Conservation (phyloP, 1,140 invertebrate genomes). For the Drosophila leontia region DNA sequence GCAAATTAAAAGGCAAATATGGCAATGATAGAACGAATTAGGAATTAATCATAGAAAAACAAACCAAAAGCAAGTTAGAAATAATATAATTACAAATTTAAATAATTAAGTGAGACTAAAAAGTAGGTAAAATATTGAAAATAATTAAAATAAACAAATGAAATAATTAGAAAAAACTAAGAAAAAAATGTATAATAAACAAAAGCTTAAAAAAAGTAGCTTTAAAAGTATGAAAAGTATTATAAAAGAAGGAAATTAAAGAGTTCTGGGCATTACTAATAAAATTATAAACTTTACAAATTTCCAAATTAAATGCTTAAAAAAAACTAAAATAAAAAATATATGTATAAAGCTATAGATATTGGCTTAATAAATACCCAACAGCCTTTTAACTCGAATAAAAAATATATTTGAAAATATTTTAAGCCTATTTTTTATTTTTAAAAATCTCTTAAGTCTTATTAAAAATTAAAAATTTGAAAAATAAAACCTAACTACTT, state of each 20-base stretch:
- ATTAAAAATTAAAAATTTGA: neutral
- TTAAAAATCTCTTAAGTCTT: neutral
- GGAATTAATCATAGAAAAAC: neutral
- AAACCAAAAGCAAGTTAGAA: neutral
- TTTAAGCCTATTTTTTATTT: neutral
- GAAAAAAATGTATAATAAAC: neutral
- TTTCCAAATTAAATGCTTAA: neutral
- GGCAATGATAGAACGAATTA: neutral
- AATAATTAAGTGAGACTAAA: neutral
- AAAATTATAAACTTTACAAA: neutral
- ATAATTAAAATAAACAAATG: neutral
- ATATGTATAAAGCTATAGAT: neutral
- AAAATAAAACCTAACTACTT: neutral
- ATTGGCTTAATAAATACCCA: neutral
- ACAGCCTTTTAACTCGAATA: neutral
- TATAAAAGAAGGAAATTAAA: neutral
- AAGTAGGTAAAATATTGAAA: neutral
- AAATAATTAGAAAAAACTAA: neutral
- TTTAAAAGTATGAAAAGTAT: neutral
- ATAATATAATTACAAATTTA: conserved; percentile 13
- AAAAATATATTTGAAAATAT: neutral
- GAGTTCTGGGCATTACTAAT: neutral
- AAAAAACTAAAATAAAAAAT: no score
- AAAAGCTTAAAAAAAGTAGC: neutral
- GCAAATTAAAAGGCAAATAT: conserved; percentile 4